These are phyloP conservation scores for Palythoa caribaeorum DNA, from an alignment of 92 coral and sea anemone species.

Conservation along the genomic window DNA sequence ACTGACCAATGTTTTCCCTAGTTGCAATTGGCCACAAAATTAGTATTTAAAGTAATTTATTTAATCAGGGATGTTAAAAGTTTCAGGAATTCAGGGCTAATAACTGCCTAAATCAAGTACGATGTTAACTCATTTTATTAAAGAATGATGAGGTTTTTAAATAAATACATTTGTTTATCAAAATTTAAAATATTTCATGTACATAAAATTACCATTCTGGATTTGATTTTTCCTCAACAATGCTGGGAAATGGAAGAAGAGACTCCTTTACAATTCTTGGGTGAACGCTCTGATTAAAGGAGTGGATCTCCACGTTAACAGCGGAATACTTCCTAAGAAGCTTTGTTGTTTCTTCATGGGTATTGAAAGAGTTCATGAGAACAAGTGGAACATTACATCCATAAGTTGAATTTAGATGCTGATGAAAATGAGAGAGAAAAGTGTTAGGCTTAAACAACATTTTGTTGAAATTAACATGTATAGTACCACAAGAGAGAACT, in stretches of 20 bases:
- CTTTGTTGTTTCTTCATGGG: constrained; percentile 92
- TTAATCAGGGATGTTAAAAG: no score
- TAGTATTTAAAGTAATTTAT: no score
- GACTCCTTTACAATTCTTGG: constrained; percentile 95
- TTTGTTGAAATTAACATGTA: no score
- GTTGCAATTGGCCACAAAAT: no score
- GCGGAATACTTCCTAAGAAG: constrained; percentile 88
- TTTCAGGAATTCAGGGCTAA: no score
- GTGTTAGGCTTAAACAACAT: not conserved
- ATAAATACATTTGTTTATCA: no score
- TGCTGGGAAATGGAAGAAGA: constrained; percentile 85
- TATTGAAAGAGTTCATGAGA: constrained; percentile 97
- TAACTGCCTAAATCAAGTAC: no score
- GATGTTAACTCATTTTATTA: no score
- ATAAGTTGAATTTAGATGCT: constrained; percentile 90
- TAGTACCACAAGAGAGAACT: no score
- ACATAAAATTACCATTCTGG: constrained; percentile 46
- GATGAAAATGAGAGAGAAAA: not conserved
- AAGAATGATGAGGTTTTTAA: no score
- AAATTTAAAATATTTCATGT: no score
- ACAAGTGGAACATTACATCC: constrained; percentile 89
- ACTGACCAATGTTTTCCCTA: no score
- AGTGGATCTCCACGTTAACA: constrained; percentile 77
- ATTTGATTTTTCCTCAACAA: constrained; percentile 68
- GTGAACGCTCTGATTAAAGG: constrained; percentile 96